Evolutionary conservation across 1,140 invertebrate genomes (phyloP), one percentile per base, ranked within the genome.

Genomic region (Hycleus phaleratus): DNA sequence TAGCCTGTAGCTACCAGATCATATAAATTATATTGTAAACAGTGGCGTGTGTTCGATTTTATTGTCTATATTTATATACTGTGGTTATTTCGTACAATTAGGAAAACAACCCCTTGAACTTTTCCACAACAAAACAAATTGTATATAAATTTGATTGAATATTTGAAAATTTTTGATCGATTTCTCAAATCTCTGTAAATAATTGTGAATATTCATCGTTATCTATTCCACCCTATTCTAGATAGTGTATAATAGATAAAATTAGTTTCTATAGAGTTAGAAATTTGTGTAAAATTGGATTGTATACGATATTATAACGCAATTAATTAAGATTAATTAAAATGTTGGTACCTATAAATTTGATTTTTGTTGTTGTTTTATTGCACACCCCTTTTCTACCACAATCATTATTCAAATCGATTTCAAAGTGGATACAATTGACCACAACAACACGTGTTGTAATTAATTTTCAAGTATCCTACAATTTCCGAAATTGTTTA

Each of bases 21-120:
- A 63, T 67, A 71, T 71, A 71, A 71, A 71, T 71, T 71, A 70
- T 71, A 68, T 71, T 70, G 65, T 71, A 71, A 71, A 71, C 70
- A 71, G 70, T 70, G 68, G 70, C 70, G 68, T 70, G 67, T 71
- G 70, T 67, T 61, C 49, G 56, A 62, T 63, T 66, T 65, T 60
- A 68, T 70, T 68, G 66, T 70, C 58, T 57, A 60, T 43, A 10
- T 64, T 62, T 68, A 69, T 18, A 18, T 66, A 68, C 59, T 70
- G 66, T 62, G 66, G 68, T 65, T 65, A 66, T 62, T 62, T 64
- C 49, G 61, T 59, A 61, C 58, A 57, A 56, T 61, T 61, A 53
- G 50, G 45, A 42, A 53, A 38, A 32, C 32, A 7, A 7, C 32
- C 32, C 32, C 32, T 32, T 32, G 32, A 32, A 32, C 32, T 32